Conservation (phyloP, 2,888 invertebrate genomes). For the Mesochorus sp. region DNA sequence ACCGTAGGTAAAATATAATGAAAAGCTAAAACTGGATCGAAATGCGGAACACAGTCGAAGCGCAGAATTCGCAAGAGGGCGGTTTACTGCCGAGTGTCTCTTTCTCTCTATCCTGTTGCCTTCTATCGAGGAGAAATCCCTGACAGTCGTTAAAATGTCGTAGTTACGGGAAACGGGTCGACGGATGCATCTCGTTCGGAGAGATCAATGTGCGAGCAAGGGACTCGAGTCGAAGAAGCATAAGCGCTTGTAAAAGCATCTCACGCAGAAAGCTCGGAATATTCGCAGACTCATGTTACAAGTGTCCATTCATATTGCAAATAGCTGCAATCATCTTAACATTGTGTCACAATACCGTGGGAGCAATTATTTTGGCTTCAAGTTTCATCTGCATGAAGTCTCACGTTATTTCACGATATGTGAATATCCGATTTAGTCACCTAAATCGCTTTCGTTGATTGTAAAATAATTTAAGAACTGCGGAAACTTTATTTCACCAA, state of each 20-base stretch:
- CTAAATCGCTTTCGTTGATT: no score
- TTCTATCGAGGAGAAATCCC: neutral
- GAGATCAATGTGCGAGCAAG: neutral
- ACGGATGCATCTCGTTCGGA: constrained; percentile 7
- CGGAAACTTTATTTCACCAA: no score
- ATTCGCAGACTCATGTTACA: neutral
- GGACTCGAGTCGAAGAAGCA: neutral
- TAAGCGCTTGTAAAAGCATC: constrained; percentile 8
- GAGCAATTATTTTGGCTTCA: no score
- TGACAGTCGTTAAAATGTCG: neutral
- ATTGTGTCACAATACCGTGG: neutral
- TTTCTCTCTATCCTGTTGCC: neutral
- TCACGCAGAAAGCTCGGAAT: neutral
- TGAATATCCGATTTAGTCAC: neutral
- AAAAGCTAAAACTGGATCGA: neutral
- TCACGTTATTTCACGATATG: neutral
- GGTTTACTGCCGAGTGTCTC: constrained; percentile 16
- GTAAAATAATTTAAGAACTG: no score
- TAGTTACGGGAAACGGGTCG: neutral
- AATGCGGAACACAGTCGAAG: neutral
- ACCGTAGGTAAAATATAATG: neutral
- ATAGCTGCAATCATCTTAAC: neutral
- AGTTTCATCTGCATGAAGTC: neutral
- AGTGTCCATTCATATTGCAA: neutral
- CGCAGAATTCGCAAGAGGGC: constrained; percentile 30